Evolutionary conservation across 2,113 vertebrate genomes (phyloP), one percentile per base, ranked within the genome.

Genomic region (Grus americana): DNA sequence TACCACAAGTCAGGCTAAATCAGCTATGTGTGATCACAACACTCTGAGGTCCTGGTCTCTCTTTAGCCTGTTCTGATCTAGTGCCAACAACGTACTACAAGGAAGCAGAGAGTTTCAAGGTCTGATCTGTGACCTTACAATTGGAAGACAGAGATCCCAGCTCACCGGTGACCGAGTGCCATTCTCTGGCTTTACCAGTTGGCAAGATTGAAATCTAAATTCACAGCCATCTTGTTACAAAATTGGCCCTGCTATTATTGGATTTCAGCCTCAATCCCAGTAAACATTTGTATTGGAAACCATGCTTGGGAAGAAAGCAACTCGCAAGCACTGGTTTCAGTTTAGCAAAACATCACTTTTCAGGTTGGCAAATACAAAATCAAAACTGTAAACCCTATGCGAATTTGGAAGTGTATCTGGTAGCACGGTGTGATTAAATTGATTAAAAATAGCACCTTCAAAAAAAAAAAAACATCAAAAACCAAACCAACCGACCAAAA

Each of bases 21-120:
- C 89, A 63, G 29, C 44, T 57, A 20, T 1, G 6, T 76, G 63
- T 20, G 62, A 94, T 90, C 66, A 95, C 70, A 79, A 27, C 32
- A 46, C 66, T 93, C 63, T 67, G 62, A 94, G 59, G 54, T 59
- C 78, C 84, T 80, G 32, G 50, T 85, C 86, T 91, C 81, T 89
- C 80, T 85, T 91, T 18, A 93, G 59, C 62, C 58, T 73, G 81
- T 44, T 82, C 74, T 90, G 78, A 72, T 70, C 32, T 34, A 73
- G 42, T 54, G 78, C 89, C 79, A 95, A 63, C 44, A 29, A 81
- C 3, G 2, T 10, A 78, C 68, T 36, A 68, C 23, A 90, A 79
- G 62, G 86, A 93, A 96, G 86, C 73, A 82, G 22, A 73, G 80
- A 65, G 49, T 80, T 79, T 90, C 91, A 97, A 95, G 84, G 78